phyloP scores from a whole-genome alignment of 1,140 invertebrate species.

The Drosophila pruinosa region DNA sequence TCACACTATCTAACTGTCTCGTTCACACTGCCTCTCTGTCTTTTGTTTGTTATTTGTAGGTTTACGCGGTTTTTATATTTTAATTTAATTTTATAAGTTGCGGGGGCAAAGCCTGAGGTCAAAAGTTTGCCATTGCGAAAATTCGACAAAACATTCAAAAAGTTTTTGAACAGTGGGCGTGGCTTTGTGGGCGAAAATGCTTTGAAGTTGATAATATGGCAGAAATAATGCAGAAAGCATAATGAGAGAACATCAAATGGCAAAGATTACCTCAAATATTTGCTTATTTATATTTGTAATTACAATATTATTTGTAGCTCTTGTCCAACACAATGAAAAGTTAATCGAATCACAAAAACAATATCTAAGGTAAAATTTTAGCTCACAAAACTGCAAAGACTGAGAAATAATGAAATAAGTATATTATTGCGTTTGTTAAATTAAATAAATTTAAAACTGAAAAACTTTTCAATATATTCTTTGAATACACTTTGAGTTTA shows the following conservation, averaged over 20 bases:
- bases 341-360: not conserved
- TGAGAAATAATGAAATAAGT: no score
- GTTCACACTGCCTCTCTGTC: conserved; percentile 22
- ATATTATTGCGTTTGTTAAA: no score
- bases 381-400: no score
- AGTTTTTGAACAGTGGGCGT: conserved; percentile 51
- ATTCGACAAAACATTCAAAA: conserved; percentile 61
- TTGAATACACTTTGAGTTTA: no score
- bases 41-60: conserved; percentile 65
- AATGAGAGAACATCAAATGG: not conserved
- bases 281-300: not conserved
- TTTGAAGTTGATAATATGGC: conserved; percentile 56
- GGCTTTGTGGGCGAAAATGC: conserved; percentile 46
- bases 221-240: conserved; percentile 40
- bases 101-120: conserved; percentile 21
- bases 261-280: not conserved
- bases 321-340: not conserved
- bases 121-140: conserved; percentile 67
- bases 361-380: not conserved
- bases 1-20: not conserved
- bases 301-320: not conserved
- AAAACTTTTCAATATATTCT: no score
- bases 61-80: conserved; percentile 80
- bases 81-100: conserved; percentile 79
- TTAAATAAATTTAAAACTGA: no score